These are phyloP conservation scores for Alethe diademata DNA, from an alignment of 2,113 vertebrate genomes.

Conservation along the genomic window DNA sequence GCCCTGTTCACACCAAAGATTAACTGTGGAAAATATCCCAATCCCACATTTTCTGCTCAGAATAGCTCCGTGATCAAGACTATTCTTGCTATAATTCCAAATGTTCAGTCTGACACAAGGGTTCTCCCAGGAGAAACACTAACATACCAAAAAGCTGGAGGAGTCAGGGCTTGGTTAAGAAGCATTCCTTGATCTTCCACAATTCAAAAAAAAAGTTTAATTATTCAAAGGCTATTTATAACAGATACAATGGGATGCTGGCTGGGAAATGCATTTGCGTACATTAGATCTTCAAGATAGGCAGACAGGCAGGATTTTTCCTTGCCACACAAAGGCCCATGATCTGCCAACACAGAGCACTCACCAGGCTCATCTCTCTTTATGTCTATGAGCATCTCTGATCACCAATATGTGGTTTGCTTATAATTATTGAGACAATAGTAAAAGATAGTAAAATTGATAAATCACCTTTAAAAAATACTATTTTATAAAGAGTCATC, in stretches of 20 bases:
- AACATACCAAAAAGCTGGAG: background rate
- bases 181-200: background rate
- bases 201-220: background rate
- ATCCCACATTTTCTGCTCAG: background rate
- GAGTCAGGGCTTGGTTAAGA: background rate
- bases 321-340: background rate
- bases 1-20: background rate
- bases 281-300: background rate
- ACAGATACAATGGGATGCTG: background rate
- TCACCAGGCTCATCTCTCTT: background rate
- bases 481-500: background rate
- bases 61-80: background rate
- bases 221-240: slow-evolving; percentile 17
- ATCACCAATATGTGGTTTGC: background rate
- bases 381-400: background rate
- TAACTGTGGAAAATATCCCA: slow-evolving; percentile 18
- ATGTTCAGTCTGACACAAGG: background rate
- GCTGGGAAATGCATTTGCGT: background rate
- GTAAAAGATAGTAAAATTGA: background rate
- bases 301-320: background rate
- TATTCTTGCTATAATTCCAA: background rate
- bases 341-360: background rate
- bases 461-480: background rate
- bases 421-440: background rate
- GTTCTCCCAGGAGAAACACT: background rate